Base-by-base conservation (phyloP, 2,113 vertebrate species). In the Chionomys nivalis region DNA sequence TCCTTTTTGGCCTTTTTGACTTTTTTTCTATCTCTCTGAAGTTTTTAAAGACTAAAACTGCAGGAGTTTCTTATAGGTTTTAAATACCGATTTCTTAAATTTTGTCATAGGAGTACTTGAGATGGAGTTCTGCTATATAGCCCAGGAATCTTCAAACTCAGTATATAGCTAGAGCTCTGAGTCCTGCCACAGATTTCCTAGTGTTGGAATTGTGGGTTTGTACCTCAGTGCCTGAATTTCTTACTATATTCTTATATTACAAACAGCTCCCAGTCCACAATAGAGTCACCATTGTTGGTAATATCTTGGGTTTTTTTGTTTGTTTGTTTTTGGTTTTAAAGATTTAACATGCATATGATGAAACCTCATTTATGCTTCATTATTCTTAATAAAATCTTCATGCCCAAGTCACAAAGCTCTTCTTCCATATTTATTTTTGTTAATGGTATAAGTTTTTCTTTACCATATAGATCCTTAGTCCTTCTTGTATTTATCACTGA, bases 11-110 rank as follows among this genome's bases (percentile, higher is more conserved):
- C 9, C 33, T 92, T n/a, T 31, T 44, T 8, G 89, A 42, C 39
- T 63, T 19, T 19, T 61, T 13, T 19, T 2, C 36, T 47, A 36
- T 52, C 75, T 78, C 73, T 91, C 81, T 88, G 36, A 58, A 39
- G 42, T 89, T 89, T 89, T 94, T 87, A 26, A 91, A 72, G 63
- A 58, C 44, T n/a, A 65, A 75, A 78, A 49, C 85, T 47, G 23
- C n/a, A 78, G 9, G 23, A 49, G 2, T 73, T 85, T 47, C 39
- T 66, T 88, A 16, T 31, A 47, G 75, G 52, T 63, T 63, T 49
- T 47, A 65, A 72, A n/a, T 88, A 58, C 1, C 76, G 87, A 33
- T 86, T 44, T 89, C 63, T 42, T 31, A 10, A 52, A 12, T 87
- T 87, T 70, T 70, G 39, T 10, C 26, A 65, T 44, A 44, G 39